Conservation (phyloP, 2,888 invertebrate genomes). For the Lacanobia wlatinum region DNA sequence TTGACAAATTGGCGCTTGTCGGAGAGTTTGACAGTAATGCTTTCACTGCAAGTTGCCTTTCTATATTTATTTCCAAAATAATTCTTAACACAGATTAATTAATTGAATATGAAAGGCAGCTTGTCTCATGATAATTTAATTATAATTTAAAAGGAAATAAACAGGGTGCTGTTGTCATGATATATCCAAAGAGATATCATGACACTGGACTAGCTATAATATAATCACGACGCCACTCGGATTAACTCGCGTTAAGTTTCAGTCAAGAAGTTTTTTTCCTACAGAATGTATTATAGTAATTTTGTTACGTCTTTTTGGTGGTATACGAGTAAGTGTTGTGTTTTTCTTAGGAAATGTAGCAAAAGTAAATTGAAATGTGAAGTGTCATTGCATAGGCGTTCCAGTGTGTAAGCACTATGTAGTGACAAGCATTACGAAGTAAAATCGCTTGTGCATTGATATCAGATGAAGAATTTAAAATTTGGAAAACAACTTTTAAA, state of each 20-base stretch:
- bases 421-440: slow-evolving; percentile 22
- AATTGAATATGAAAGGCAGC: slow-evolving; percentile 47
- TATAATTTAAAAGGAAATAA: slow-evolving; percentile 50
- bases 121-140: slow-evolving; percentile 40
- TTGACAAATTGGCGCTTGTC: not conserved
- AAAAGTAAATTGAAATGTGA: slow-evolving; percentile 18
- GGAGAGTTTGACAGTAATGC: slow-evolving; percentile 43
- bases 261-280: slow-evolving; percentile 55
- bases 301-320: not conserved
- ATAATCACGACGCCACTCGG: slow-evolving; percentile 73
- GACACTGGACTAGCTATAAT: slow-evolving; percentile 65
- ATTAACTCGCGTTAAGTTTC: slow-evolving; percentile 63
- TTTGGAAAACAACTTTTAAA: not conserved
- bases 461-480: not conserved
- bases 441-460: slow-evolving; percentile 16
- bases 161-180: slow-evolving; percentile 58
- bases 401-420: slow-evolving; percentile 13
- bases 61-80: not conserved
- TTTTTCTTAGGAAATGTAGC: slow-evolving; percentile 17
- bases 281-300: not conserved
- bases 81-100: not conserved
- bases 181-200: slow-evolving; percentile 53
- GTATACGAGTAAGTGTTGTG: not conserved
- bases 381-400: slow-evolving; percentile 13
- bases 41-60: slow-evolving; percentile 61